Conservation (phyloP, 2,888 invertebrate species). For the Melikaiella ostensackeni region DNA sequence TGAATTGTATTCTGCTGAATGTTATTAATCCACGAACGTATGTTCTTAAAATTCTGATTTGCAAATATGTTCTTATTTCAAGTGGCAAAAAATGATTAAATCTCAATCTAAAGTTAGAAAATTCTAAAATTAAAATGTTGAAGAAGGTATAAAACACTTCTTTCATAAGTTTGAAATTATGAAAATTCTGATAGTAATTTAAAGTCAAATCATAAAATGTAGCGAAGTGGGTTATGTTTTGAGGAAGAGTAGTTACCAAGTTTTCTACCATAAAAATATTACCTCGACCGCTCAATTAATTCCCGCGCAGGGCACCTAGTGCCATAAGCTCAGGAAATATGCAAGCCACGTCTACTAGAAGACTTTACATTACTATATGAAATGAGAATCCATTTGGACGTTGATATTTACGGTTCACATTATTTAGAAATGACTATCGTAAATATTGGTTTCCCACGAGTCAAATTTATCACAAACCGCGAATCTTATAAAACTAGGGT, state of each 20-base stretch:
- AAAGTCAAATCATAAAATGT: conserved; percentile 1
- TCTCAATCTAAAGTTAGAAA: background rate
- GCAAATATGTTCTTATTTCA: too few species aligned
- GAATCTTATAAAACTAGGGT: conserved; percentile 51
- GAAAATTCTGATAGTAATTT: background rate
- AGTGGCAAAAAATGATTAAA: too few species aligned
- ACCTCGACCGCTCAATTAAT: conserved; percentile 46
- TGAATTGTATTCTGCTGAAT: too few species aligned
- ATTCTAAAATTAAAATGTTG: background rate
- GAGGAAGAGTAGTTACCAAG: conserved; percentile 20
- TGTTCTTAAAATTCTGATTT: too few species aligned
- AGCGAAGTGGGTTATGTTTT: background rate
- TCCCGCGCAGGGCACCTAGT: conserved; percentile 45
- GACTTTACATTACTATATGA: conserved; percentile 46
- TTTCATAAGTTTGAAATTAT: background rate
- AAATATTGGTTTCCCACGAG: conserved; percentile 58
- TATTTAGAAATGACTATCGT: conserved; percentile 56
- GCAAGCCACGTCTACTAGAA: conserved; percentile 46
- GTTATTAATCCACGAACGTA: too few species aligned
- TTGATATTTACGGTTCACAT: conserved; percentile 56
- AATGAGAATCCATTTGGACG: conserved; percentile 52
- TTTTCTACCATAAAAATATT: conserved; percentile 43
- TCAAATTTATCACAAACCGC: conserved; percentile 52
- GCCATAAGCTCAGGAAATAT: conserved; percentile 53
- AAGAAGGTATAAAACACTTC: background rate